Base-by-base conservation (phyloP, 2,797 vertebrate species). In the Poeciliopsis paucimaculata region DNA sequence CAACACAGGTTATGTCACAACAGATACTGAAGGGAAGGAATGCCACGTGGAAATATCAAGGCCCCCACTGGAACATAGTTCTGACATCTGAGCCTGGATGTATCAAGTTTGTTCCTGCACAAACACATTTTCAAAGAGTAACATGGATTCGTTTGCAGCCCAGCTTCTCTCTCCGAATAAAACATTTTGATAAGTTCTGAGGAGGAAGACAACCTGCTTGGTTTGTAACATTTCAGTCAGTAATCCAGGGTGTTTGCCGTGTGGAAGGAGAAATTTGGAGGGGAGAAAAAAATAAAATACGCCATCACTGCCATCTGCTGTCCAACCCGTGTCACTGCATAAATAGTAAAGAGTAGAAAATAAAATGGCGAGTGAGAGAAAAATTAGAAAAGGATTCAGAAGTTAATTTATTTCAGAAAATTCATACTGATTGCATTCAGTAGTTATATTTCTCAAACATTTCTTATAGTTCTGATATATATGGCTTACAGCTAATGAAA, bases 161-260 rank as follows among this genome's bases (percentile, higher is more conserved):
- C 3, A 16, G 16, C 71, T 31, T 53, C 51, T 26, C 23, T 78
- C 53, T 75, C 41, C 43, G 82, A 77, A 79, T 73, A 77, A 84
- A 75, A 18, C 43, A 75, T 84, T 82, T 4, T 60, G 45, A 66
- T 82, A 85, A 83, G 68, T 84, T 71, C 86, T 74, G 78, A 84
- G 76, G 75, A 72, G 36, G 47, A 73, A 41, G 76, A 77, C 43
- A 88, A 91, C 89, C 90, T 90, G 86, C 86, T 87, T 86, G 83
- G 89, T 75, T 84, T 77, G 88, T 89, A 90, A 91, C 87, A 89
- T 86, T 83, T 91, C 86, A 83, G 82, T 78, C 87, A 91, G 90
- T 89, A 86, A 85, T 86, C 86, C 84, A 39, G 84, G 79, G 83
- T 84, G 85, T 88, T 88, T 91, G 91, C 92, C 93, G 85, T 80